Conservation (phyloP, 2,888 invertebrate species). For the Orthosia cruda region DNA sequence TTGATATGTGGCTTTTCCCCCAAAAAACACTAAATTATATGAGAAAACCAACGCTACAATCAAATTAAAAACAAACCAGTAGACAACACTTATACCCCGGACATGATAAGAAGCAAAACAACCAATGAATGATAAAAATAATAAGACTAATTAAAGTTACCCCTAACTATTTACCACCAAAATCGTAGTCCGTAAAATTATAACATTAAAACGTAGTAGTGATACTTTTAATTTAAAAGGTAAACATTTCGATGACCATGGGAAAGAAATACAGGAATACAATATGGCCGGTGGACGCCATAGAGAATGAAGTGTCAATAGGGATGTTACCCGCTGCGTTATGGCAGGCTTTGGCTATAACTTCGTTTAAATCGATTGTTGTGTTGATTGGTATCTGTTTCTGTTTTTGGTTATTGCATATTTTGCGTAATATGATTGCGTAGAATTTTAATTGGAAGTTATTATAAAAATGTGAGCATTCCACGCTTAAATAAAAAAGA, state of each 20-base stretch:
- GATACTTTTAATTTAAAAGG: conserved; percentile 63
- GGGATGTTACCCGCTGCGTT: conserved; percentile 58
- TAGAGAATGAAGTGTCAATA: conserved; percentile 51
- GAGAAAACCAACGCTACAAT: background rate
- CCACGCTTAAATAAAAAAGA: too few relatives aligned
- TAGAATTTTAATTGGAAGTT: background rate
- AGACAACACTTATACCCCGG: background rate
- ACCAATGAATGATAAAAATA: conserved; percentile 54
- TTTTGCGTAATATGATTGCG: conserved; percentile 3
- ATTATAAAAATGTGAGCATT: background rate
- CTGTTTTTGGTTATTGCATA: conserved; percentile 23
- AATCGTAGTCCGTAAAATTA: conserved; percentile 72
- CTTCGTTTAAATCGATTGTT: conserved; percentile 49
- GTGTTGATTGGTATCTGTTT: conserved; percentile 35
- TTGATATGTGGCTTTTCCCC: background rate
- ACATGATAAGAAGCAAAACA: conserved; percentile 15
- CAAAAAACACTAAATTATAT: background rate
- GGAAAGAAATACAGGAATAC: conserved; percentile 62
- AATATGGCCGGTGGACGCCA: conserved; percentile 15
- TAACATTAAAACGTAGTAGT: conserved; percentile 27
- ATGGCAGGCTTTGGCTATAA: conserved; percentile 33
- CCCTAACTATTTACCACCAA: conserved; percentile 62
- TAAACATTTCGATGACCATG: conserved; percentile 66
- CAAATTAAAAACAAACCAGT: background rate
- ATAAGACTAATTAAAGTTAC: conserved; percentile 61